Base-by-base conservation (phyloP, 30 jellyfish, hydroid and myxozoan genomes). In the Catostylus mosaicus region DNA sequence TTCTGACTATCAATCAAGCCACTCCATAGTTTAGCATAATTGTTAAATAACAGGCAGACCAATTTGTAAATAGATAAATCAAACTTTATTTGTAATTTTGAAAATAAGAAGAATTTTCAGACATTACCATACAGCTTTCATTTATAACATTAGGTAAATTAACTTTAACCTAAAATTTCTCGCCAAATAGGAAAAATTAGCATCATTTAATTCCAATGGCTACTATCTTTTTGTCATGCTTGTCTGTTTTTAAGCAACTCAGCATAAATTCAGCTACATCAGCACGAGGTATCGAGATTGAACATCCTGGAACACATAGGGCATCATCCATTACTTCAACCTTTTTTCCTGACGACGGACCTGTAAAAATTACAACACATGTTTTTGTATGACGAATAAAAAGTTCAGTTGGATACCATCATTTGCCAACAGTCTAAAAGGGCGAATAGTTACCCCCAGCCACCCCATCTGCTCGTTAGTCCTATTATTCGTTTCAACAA, bases 181-280 rank as follows among this genome's bases (percentile, higher is more conserved):
- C 54, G 20, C 63, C 14, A 16, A 10, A 18, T 50, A 50, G 63
- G 5, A 50, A 37, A 20, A 14, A 19, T 22, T 19, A 34, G 3
- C 10, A 57, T 24, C 32, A 19, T 33, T 50, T 59, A 11, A 83
- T 22, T 46, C 93, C 93, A 71, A 83, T 57, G 34, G 93, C 74
- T 12, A 70, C 29, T 18, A 69, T 69, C 75, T 56, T 69, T 60
- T 63, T 70, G 67, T 35, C 80, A 45, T 69, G 72, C 40, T 68
- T 37, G 32, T 70, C 81, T 1, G 80, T 52, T n/a, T 71, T 56
- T 32, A 83, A 56, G 11, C 74, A 72, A 29, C 40, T 71, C 67
- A 83, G 73, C 87, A 83, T 68, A 30, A 83, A 83, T 11, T 67
- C 38, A 7, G 93, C 86, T 24, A 83, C 93, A 51, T 83, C 93